Evolutionary conservation across 2,888 invertebrate species (phyloP).

Genomic region (Drosophila vallismaia): DNA sequence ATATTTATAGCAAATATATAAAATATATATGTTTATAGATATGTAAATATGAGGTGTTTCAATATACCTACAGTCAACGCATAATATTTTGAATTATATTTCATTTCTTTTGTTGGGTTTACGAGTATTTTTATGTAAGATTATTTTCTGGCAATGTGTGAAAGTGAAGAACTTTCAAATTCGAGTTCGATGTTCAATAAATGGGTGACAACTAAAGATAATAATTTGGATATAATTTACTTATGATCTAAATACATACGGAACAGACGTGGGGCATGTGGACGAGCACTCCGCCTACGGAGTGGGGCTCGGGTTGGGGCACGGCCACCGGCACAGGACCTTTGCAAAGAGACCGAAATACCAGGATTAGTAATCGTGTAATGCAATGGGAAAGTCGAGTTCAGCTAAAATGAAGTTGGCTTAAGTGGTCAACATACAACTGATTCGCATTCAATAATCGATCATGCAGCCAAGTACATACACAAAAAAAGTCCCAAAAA

Average conservation of each 20-base stretch:
- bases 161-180: conserved; percentile 42
- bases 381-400: conserved; percentile 7
- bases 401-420: conserved; percentile 42
- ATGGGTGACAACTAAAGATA: conserved; percentile 60
- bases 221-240: conserved; percentile 38
- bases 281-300: conserved; percentile 93
- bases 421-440: conserved; percentile 66
- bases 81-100: conserved; percentile 48
- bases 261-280: conserved; percentile 96
- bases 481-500: conserved; percentile 58
- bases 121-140: conserved; percentile 16
- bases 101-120: conserved; percentile 18
- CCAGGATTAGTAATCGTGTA: conserved; percentile 52
- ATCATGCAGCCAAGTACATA: conserved; percentile 68
- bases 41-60: conserved; percentile 49
- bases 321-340: conserved; percentile 85
- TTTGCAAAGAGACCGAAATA: conserved; percentile 56
- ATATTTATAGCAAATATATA: conserved; percentile 41
- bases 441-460: conserved; percentile 70
- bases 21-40: conserved; percentile 25
- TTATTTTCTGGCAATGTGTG: conserved; percentile 33
- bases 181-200: conserved; percentile 47
- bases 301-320: conserved; percentile 89
- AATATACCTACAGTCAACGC: conserved; percentile 70
- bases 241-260: conserved; percentile 83